Evolutionary conservation across 2,888 invertebrate genomes (phyloP), one percentile per base, ranked within the genome.

Genomic region (Tinea trinotella): DNA sequence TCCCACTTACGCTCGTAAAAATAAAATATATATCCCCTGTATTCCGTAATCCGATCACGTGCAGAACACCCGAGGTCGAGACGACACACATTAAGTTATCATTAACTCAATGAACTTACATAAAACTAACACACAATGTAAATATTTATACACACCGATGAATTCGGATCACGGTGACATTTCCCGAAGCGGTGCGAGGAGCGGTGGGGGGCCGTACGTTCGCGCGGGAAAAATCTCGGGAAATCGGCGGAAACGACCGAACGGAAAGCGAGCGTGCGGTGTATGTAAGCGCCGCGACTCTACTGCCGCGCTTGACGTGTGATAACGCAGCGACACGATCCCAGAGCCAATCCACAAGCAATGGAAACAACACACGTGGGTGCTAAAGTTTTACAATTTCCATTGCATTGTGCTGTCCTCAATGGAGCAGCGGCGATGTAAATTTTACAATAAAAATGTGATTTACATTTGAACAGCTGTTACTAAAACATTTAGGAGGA

Each of bases 41-140:
- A 64, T 66, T 70, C 70, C 60, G 74, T 74, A 79, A 80, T 81
- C 76, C 78, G 69, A 76, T 81, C 79, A 81, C 76, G 79, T 70
- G 76, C 66, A 62, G 59, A 64, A 66, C 68, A 72, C 74, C 15
- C 53, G 53, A 53, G 67, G 60, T 64, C 63, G 64, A 63, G 61
- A 59, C 64, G 62, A 56, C 60, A 70, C 76, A 74, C 80, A 77
- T 74, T 70, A 75, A 76, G 67, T 74, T 71, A 76, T 76, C 72
- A 70, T 74, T 70, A 71, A 70, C 67, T 69, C 65, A 62, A 75
- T 55, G 65, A 68, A 64, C 59, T 64, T 63, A 64, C 62, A 57
- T 62, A 30, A 48, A 68, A 64, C 59, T 63, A 64, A 66, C 62
- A 64, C 62, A 57, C 61, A 59, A 66, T 67, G 64, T 71, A 66